Base-by-base conservation (phyloP, 2,888 invertebrate species). In the Ptycholaimellus sp. region DNA sequence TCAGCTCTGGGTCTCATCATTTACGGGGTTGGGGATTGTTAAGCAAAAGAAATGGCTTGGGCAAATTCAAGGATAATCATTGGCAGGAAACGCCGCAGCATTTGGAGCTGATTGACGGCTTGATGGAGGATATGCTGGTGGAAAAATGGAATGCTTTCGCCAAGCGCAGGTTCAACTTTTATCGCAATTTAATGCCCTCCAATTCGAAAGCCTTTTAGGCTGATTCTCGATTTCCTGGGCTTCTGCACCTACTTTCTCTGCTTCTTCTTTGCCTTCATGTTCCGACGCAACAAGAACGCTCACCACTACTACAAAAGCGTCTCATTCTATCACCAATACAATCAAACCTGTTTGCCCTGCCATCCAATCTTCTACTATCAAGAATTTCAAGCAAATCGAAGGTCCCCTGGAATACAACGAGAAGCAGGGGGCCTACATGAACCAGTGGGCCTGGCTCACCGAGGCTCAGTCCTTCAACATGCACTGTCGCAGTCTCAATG, bases 101-200 rank as follows among this genome's bases (percentile, higher is more conserved):
- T 64, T 66, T 93, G 49, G 82, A 83, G 50, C 67, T 93, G 38
- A 71, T 90, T 64, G 85, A 87, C 58, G 87, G 87, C 0, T 73
- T 83, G 49, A 64, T 90, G 31, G 78, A 83, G n/a, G 83, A 87
- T 59, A 68, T 93, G n/a, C 62, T 93, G 14, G 75, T 83, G 57
- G 82, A 85, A 2, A 96, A 96, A 66, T 96, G 93, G 93, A 81
- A 83, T 51, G 79, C 85, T 0, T 93, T 87, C 59, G n/a, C n/a
- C n/a, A n/a, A n/a, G n/a, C n/a, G n/a, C 3, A 6, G 27, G 11
- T 27, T n/a, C 11, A 27, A n/a, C 11, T 27, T 11, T 27, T 9
- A 27, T 27, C 11, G 9, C n/a, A n/a, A 11, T 9, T 11, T 9
- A 9, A 9, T 27, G 9, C 11, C 9, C 27, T n/a, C 30, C 16